A percentile compares a stretch with the other conserved stretches of the same genome.
phyloP scores from a whole-genome alignment of 2,113 vertebrate species.

The Scatophagus argus region DNA sequence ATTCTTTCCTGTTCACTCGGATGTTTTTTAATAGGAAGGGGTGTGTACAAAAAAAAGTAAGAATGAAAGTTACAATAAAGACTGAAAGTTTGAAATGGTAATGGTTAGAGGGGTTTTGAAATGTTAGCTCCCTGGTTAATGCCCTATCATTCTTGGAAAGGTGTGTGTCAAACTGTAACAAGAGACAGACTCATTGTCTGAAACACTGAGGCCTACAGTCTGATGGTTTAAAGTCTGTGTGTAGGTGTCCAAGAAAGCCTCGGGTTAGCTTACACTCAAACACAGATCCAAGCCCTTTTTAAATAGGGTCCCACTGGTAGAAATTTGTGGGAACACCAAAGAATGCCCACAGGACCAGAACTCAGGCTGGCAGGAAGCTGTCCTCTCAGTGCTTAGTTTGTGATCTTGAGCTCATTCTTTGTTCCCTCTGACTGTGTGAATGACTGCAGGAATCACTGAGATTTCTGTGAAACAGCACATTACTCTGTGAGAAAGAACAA shows the following conservation, averaged over 20 bases:
- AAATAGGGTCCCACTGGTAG: slow-evolving; percentile 33
- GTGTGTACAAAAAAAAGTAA: background rate
- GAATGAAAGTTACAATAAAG: background rate
- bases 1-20: background rate
- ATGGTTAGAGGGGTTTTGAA: background rate
- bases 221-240: slow-evolving; percentile 41
- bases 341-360: slow-evolving; percentile 54
- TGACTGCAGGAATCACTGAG: slow-evolving; percentile 52
- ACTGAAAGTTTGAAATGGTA: slow-evolving; percentile 1
- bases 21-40: background rate
- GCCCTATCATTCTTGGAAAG: slow-evolving; percentile 15
- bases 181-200: slow-evolving; percentile 53
- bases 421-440: slow-evolving; percentile 63
- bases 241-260: slow-evolving; percentile 38
- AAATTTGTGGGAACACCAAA: slow-evolving; percentile 68
- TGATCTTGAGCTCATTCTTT: slow-evolving; percentile 70
- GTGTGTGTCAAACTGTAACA: slow-evolving; percentile 18
- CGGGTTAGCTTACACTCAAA: slow-evolving; percentile 62
- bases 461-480: slow-evolving; percentile 60
- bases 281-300: slow-evolving; percentile 41
- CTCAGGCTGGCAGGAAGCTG: slow-evolving; percentile 44
- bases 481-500: slow-evolving; percentile 63
- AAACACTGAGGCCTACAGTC: slow-evolving; percentile 45
- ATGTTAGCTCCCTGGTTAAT: background rate
- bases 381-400: slow-evolving; percentile 62